Evolutionary conservation across 2,113 vertebrate species (phyloP), one percentile per base, ranked within the genome.

Genomic region (Burhinus oedicnemus): DNA sequence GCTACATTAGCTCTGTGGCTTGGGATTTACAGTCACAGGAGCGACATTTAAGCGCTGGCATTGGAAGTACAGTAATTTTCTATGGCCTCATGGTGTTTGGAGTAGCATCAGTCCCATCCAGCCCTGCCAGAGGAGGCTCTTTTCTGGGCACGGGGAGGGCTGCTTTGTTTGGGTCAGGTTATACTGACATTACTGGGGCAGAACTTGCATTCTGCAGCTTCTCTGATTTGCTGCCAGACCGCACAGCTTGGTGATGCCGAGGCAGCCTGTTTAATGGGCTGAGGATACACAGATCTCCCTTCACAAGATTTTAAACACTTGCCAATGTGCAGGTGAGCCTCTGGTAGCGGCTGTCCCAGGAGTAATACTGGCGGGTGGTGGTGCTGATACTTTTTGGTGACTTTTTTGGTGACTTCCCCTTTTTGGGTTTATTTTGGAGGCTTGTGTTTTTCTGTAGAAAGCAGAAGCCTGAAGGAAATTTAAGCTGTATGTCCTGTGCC

Each of bases 21-120:
- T 2, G 0, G 72, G 51, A 60, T 81, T 89, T 45, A 12, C 36
- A n/a, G 36, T 1, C 45, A 15, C 0, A 2, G n/a, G 6, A 42
- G 55, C 0, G 1, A 54, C 3, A 52, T 8, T 9, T 19, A 32
- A 40, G 5, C 0, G 0, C 36, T 11, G 64, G 14, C 4, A 0
- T 45, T 21, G 54, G 29, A 32, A 44, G 14, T 52, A 34, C 30
- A 4, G 13, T 10, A 1, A 30, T 30, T 8, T 32, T 23, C 17
- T 42, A 11, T 2, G n/a, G 20, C 34, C 49, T 55, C 3, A 0
- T 32, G 58, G n/a, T 47, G 62, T 52, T 38, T 1, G 30, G 61
- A 71, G 32, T 83, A 27, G 30, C 17, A 49, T 15, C 27, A 21
- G 54, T 12, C 1, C 0, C 44, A 38, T 58, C 42, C 84, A 58